A percentile compares a stretch with the other conserved stretches of the same genome.
These are phyloP conservation scores for Megalops atlanticus DNA, from an alignment of 2,113 vertebrate species.

Conservation along the genomic window DNA sequence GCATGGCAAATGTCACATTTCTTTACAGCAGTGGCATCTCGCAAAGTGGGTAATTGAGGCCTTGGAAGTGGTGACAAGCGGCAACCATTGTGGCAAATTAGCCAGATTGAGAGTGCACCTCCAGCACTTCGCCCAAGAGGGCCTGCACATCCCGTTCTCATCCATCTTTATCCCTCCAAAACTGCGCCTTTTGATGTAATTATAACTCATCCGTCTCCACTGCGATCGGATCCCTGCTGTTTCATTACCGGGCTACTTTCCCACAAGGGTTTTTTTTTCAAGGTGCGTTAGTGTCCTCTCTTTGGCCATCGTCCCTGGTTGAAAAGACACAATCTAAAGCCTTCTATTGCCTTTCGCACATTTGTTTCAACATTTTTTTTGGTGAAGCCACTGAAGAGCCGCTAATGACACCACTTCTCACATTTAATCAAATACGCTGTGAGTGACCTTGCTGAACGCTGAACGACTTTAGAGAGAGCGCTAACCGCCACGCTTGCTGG, in stretches of 20 bases:
- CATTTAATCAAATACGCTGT: constrained; percentile 44
- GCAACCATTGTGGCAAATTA: constrained; percentile 8
- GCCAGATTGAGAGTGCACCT: too few species aligned
- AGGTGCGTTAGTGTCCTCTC: not conserved
- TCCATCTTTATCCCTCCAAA: constrained; percentile 21
- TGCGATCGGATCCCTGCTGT: constrained; percentile 50
- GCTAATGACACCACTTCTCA: constrained; percentile 44
- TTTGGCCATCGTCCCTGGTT: not conserved
- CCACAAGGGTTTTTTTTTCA: not conserved
- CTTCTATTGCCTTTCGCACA: too few species aligned
- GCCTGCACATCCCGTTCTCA: not conserved
- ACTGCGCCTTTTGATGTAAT: constrained; percentile 27
- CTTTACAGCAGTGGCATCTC: not conserved
- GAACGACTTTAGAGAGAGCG: not conserved
- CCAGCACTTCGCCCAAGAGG: not conserved
- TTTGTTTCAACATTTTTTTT: not conserved
- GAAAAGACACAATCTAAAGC: not conserved
- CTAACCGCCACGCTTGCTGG: not conserved
- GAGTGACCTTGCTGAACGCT: not conserved
- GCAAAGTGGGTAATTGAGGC: constrained; percentile 6
- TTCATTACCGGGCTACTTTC: constrained; percentile 30
- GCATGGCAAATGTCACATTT: not conserved
- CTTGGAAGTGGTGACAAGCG: not conserved
- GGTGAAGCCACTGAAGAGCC: constrained; percentile 31
- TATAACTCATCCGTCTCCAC: constrained; percentile 40